phyloP scores from a whole-genome alignment of 2,113 vertebrate species.

The Peucedramus taeniatus region DNA sequence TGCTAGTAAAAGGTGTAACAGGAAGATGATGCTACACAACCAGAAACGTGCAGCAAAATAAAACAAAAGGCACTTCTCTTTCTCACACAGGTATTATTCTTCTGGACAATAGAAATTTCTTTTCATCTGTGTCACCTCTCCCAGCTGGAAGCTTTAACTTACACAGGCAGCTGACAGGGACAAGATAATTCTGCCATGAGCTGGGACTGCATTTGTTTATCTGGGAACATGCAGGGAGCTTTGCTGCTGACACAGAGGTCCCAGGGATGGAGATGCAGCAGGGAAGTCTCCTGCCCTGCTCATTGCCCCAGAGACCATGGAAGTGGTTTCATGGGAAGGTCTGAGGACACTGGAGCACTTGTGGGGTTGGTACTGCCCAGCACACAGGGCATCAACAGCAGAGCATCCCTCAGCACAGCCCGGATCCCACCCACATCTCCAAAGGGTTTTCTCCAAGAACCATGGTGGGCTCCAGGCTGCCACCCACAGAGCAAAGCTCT shows the following conservation, averaged over 20 bases:
- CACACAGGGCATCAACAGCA: fast-evolving
- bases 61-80: not conserved
- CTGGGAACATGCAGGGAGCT: not conserved
- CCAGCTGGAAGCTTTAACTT: not conserved
- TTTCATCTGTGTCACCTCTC: not conserved
- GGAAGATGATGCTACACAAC: not conserved
- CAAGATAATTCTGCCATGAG: not conserved
- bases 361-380: fast-evolving
- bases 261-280: not conserved
- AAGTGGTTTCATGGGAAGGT: not conserved
- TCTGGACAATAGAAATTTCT: not conserved
- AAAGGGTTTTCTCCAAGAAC: not conserved
- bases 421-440: not conserved
- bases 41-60: not conserved
- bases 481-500: not conserved
- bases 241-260: not conserved
- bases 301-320: not conserved
- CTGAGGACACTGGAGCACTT: fast-evolving
- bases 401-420: not conserved
- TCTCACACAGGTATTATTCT: not conserved
- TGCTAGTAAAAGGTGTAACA: not conserved
- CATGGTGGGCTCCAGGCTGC: not conserved
- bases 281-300: not conserved
- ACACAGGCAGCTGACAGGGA: not conserved
- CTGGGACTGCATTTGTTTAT: not conserved